Conservation (phyloP, 2,888 invertebrate genomes). For the Seladonia tumulorum region DNA sequence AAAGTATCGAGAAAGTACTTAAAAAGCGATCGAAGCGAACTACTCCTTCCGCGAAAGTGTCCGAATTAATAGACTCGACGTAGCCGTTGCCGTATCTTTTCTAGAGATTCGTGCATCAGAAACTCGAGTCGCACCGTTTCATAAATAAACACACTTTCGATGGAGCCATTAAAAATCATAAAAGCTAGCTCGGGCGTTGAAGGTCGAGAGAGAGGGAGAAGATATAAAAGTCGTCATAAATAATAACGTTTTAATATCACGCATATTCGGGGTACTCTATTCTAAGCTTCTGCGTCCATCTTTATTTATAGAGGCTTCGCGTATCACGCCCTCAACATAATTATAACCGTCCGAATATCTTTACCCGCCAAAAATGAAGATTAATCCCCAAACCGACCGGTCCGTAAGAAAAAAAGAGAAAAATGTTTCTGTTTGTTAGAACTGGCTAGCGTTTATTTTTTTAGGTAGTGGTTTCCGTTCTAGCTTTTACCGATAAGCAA, state of each 20-base stretch:
- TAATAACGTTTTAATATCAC: constrained; percentile 41
- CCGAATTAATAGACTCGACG: background rate
- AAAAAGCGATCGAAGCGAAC: background rate
- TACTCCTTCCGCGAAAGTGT: background rate
- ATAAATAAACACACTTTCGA: background rate
- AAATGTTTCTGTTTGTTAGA: background rate
- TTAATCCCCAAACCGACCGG: background rate
- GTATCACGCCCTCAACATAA: constrained; percentile 33
- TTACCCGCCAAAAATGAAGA: background rate
- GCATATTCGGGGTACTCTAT: constrained; percentile 36
- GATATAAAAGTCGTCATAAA: constrained; percentile 39
- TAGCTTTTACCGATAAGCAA: background rate
- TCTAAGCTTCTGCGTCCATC: constrained; percentile 56
- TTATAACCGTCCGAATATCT: constrained; percentile 17
- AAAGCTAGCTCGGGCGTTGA: background rate
- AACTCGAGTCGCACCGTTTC: background rate
- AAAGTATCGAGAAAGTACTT: background rate
- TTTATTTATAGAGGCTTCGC: constrained; percentile 58
- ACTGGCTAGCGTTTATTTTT: background rate
- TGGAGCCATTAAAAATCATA: background rate
- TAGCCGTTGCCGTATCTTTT: background rate
- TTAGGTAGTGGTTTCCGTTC: background rate
- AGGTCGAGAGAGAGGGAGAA: background rate
- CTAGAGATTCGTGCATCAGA: background rate
- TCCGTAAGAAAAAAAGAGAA: too few relatives aligned